Conservation (phyloP, 2,797 vertebrate species). For the Gymnothorax reevesii region DNA sequence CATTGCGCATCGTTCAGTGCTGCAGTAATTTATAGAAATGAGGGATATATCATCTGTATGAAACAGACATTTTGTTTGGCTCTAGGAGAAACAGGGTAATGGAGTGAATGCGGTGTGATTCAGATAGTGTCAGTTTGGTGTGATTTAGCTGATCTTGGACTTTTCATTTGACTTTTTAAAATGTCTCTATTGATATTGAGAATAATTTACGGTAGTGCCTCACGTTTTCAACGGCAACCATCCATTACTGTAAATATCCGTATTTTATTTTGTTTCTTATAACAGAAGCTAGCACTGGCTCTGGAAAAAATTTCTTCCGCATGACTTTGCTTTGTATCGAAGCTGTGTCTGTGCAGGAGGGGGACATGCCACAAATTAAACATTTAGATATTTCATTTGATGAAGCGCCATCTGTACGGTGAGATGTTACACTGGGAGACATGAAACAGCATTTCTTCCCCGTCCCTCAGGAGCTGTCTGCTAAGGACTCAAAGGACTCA, state of each 20-base stretch:
- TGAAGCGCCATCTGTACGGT: background rate
- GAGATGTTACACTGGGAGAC: background rate
- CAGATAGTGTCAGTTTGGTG: background rate
- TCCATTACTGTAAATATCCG: background rate
- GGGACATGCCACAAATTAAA: slow-evolving; percentile 12
- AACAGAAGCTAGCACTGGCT: background rate
- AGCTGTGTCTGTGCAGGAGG: background rate
- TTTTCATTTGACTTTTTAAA: background rate
- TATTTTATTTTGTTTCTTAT: background rate
- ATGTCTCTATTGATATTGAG: slow-evolving; percentile 16
- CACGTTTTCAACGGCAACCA: background rate
- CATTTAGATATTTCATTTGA: slow-evolving; percentile 5
- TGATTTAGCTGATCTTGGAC: slow-evolving; percentile 14
- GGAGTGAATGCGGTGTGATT: slow-evolving; percentile 11
- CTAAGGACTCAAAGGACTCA: too few species aligned
- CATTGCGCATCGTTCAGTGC: slow-evolving; percentile 22
- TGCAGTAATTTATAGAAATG: slow-evolving; percentile 25
- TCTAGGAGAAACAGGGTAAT: slow-evolving; percentile 20
- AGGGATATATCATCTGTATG: background rate
- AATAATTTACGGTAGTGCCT: slow-evolving; percentile 10
- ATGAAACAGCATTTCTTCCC: background rate
- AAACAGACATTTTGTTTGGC: slow-evolving; percentile 4
- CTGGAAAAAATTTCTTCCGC: background rate
- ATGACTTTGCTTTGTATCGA: background rate
- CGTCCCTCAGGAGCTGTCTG: background rate